These are phyloP conservation scores for Apteryx owenii DNA, from an alignment of 2,113 vertebrate genomes.

Conservation along the genomic window DNA sequence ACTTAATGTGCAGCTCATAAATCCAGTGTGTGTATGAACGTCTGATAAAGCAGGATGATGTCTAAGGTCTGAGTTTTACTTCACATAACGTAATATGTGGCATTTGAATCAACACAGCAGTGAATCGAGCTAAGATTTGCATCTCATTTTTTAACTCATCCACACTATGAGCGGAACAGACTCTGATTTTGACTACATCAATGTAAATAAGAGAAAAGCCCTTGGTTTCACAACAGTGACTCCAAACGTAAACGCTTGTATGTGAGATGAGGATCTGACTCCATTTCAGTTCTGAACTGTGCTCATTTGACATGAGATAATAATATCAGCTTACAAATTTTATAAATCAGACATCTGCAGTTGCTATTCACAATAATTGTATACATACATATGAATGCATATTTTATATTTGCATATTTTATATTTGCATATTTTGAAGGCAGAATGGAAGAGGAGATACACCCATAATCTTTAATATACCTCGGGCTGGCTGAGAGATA, in stretches of 20 bases:
- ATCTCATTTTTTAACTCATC: background rate
- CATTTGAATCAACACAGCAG: background rate
- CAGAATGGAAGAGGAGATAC: background rate
- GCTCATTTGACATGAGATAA: background rate
- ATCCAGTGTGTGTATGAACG: background rate
- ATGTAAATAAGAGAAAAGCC: background rate
- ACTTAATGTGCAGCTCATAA: constrained; percentile 35
- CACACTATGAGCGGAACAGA: background rate
- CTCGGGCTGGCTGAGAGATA: background rate
- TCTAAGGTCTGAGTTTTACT: background rate
- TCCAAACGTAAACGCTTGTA: background rate
- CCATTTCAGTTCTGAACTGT: background rate
- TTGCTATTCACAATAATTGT: background rate
- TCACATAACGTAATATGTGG: background rate
- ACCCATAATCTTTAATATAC: background rate
- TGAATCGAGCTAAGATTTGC: background rate
- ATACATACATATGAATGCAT: background rate
- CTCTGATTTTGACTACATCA: fast-evolving
- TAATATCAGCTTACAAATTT: background rate
- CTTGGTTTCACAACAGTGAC: background rate
- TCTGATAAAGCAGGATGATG: constrained; percentile 22
- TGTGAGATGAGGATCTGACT: background rate
- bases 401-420: background rate
- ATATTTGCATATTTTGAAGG: background rate
- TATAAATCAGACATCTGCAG: background rate